Base-by-base conservation (phyloP, 2,888 invertebrate species). In the Matsumyia berberina region DNA sequence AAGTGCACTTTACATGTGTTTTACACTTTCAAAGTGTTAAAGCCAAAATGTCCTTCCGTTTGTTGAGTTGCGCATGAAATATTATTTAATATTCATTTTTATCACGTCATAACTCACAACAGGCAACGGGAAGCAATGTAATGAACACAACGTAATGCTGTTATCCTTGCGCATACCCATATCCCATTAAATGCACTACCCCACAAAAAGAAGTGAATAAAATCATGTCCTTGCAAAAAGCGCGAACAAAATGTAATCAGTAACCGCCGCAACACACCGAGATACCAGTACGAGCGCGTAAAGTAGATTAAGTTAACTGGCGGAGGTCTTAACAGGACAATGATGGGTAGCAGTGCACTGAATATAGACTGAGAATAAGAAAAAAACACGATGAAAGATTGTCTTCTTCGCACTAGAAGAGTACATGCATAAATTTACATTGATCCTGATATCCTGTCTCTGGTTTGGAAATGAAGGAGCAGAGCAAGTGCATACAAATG, bases 41-140 rank as follows among this genome's bases (percentile, higher is more conserved):
- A 24, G n/a, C n/a, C n/a, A n/a, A n/a, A n/a, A n/a, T n/a, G n/a
- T n/a, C n/a, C n/a, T n/a, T n/a, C 24, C 2, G 24, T 24, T 24
- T 24, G 1, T 24, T 24, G 1, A 4, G 24, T 24, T 24, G 1
- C 24, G 4, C 66, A 69, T 79, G 79, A 83, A 79, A 73, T 73
- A 69, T 73, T 64, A 74, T 80, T 77, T 69, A 80, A 85, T 79
- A 80, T 85, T 79, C 67, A 79, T 85, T 80, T 85, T 85, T 85
- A 80, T 85, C 74, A 66, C 74, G 44, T 44, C 57, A 82, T 82
- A 82, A 82, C 82, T 82, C 82, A 78, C 17, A 39, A n/a, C 60
- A 44, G 72, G 44, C 72, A 51, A 39, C 44, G n/a, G 55, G 33
- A 53, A 17, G 39, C 19, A 37, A 67, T 69, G 69, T 83, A 83